Conservation (phyloP, 1,140 invertebrate genomes). For the Trissolcus basalis region DNA sequence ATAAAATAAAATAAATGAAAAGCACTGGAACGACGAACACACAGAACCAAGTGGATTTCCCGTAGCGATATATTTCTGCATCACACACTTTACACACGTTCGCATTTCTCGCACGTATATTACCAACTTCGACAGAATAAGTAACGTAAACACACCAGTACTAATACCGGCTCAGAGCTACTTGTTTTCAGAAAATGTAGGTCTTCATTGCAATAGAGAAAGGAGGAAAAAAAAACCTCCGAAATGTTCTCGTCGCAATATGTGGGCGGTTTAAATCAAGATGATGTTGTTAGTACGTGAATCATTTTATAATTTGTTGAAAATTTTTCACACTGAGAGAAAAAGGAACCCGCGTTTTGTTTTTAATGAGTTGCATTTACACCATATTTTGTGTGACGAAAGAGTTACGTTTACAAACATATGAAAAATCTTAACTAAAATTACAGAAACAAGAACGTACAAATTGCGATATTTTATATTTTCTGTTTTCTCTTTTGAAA, state of each 20-base stretch:
- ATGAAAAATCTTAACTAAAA: too few relatives aligned
- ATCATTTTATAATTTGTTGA: too few relatives aligned
- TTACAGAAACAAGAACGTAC: too few relatives aligned
- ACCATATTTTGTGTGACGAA: too few relatives aligned
- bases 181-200: constrained; percentile 4
- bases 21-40: background rate
- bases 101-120: constrained; percentile 30
- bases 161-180: constrained; percentile 17
- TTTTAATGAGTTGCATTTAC: too few relatives aligned
- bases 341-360: too few relatives aligned
- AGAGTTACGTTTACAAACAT: too few relatives aligned
- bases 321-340: too few relatives aligned
- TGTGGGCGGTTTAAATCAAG: constrained; percentile 1
- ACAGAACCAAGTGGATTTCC: constrained; percentile 18
- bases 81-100: constrained; percentile 11
- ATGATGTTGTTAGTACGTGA: background rate
- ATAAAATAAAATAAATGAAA: too few relatives aligned
- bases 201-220: constrained; percentile 4
- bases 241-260: background rate
- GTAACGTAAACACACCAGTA: constrained; percentile 25
- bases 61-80: constrained; percentile 4
- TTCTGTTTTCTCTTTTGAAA: too few relatives aligned
- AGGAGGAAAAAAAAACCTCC: background rate
- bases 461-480: too few relatives aligned
- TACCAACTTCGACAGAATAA: constrained; percentile 37